Conservation (phyloP, 2,113 vertebrate species). For the Entelurus aequoreus region DNA sequence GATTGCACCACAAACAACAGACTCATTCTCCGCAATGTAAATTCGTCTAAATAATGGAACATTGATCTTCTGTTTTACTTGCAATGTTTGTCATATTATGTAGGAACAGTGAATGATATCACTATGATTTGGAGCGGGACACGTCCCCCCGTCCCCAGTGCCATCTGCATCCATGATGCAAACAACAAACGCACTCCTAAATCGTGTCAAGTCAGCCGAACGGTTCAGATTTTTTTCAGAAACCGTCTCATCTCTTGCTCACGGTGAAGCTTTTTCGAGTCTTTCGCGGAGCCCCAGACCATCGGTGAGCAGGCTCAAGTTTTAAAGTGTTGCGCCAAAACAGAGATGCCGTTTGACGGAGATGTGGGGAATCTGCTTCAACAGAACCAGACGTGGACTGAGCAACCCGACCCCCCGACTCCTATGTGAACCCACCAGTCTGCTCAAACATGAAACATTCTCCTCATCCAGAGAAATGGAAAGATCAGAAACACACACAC, state of each 20-base stretch:
- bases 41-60: too few relatives aligned
- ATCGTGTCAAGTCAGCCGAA: too few relatives aligned
- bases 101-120: too few relatives aligned
- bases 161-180: too few relatives aligned
- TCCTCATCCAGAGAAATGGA: conserved; percentile 42
- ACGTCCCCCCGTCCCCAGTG: too few relatives aligned
- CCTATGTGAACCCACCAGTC: conserved; percentile 59
- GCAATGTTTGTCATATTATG: too few relatives aligned
- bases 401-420: conserved; percentile 63
- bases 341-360: conserved; percentile 60
- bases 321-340: conserved; percentile 62
- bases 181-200: too few relatives aligned
- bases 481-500: conserved; percentile 66
- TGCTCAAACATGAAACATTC: conserved; percentile 62
- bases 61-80: too few relatives aligned
- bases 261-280: conserved; percentile 9
- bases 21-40: too few relatives aligned
- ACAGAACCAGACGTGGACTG: conserved; percentile 61
- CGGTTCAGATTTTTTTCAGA: too few relatives aligned
- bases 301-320: conserved; percentile 52
- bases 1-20: too few relatives aligned
- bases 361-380: conserved; percentile 64
- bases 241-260: neutral
- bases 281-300: conserved; percentile 35
- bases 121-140: too few relatives aligned